Percentiles rank a stretch among this genome's conserved stretches.
Evolutionary conservation across 2,888 invertebrate genomes (phyloP).

Genomic region (Machimus rusticus): DNA sequence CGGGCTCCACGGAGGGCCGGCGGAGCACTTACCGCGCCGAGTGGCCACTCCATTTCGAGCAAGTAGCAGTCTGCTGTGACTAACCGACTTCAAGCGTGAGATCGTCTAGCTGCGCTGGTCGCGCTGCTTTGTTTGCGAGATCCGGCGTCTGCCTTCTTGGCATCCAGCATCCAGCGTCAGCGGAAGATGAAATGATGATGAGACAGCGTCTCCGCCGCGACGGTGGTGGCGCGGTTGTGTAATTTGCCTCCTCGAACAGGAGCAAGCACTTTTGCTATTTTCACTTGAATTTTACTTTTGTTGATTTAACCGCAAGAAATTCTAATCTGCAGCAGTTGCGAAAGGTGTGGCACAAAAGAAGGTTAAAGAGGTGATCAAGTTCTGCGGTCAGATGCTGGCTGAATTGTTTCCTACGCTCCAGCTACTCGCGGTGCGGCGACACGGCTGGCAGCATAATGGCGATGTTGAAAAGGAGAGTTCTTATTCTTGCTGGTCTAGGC

Average conservation of each 20-base stretch:
- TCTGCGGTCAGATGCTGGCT: constrained; percentile 25
- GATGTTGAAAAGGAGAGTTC: constrained; percentile 29
- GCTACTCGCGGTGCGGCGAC: not conserved
- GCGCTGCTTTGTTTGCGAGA: not conserved
- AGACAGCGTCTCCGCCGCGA: not conserved
- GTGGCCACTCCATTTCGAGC: constrained; percentile 19
- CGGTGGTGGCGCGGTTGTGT: not conserved
- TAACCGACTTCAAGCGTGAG: constrained; percentile 36
- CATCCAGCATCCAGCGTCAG: not conserved
- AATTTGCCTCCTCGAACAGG: constrained; percentile 17
- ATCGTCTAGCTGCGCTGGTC: constrained; percentile 3
- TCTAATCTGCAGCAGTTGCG: constrained; percentile 24
- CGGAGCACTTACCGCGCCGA: constrained; percentile 10
- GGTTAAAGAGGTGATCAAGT: constrained; percentile 39
- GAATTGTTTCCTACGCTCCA: constrained; percentile 23
- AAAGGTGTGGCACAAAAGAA: constrained; percentile 34
- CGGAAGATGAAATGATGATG: constrained; percentile 23
- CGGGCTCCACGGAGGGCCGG: not conserved
- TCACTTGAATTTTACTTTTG: constrained; percentile 40
- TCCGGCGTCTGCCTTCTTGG: not conserved
- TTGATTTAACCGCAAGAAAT: constrained; percentile 35
- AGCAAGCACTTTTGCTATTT: constrained; percentile 37
- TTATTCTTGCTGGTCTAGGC: not conserved
- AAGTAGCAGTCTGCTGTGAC: constrained; percentile 36
- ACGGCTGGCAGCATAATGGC: not conserved